A percentile compares a stretch with the other conserved stretches of the same genome.
These are phyloP conservation scores for Drosophila algonquin DNA, from an alignment of 2,888 invertebrate species.

Conservation along the genomic window DNA sequence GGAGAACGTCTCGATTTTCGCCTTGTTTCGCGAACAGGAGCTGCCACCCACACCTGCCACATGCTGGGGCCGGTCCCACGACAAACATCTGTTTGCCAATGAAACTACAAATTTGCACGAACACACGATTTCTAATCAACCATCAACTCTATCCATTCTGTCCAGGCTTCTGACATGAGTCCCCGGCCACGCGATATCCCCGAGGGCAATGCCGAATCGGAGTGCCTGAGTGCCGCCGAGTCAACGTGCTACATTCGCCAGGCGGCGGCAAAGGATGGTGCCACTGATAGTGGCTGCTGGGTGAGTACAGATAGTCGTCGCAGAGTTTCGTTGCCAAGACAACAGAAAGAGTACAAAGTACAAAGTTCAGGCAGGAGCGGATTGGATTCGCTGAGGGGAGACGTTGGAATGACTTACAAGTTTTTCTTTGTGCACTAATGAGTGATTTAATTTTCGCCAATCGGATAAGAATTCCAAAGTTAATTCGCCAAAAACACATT, in stretches of 20 bases:
- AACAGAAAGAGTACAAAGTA: background rate
- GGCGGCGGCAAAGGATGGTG: constrained; percentile 43
- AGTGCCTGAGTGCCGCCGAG: constrained; percentile 36
- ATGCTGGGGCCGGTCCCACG: background rate
- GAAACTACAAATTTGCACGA: background rate
- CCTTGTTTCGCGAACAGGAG: constrained; percentile 44
- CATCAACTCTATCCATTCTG: constrained; percentile 12
- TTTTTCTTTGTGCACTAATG: background rate
- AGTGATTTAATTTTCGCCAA: background rate
- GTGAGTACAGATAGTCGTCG: constrained; percentile 41
- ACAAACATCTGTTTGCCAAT: constrained; percentile 14
- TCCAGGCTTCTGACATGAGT: constrained; percentile 45
- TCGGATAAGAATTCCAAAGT: background rate
- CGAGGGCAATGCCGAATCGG: constrained; percentile 43
- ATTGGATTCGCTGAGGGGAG: background rate
- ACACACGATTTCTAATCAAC: constrained; percentile 24
- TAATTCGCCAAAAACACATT: too few species aligned
- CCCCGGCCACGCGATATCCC: constrained; percentile 64
- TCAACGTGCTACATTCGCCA: constrained; percentile 46
- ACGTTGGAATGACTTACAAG: background rate
- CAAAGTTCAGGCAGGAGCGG: background rate
- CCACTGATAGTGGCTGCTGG: constrained; percentile 38
- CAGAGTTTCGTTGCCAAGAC: background rate
- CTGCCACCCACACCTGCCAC: background rate
- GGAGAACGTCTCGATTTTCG: constrained; percentile 44